Base-by-base conservation (phyloP, 2,113 vertebrate genomes). In the Lanius ludovicianus region DNA sequence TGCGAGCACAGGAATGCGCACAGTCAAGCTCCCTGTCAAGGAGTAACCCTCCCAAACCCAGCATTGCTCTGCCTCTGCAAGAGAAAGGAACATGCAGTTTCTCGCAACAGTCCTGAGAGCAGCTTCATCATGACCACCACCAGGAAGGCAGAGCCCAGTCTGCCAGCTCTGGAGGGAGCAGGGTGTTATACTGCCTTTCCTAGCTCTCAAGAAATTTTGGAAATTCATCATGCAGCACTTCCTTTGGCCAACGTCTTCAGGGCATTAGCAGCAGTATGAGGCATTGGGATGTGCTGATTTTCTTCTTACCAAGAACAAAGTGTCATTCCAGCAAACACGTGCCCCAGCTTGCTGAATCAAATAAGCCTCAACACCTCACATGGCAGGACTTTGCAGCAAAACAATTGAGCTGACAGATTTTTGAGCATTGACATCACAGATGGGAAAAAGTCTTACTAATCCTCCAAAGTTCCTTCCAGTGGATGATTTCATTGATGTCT, bases 401-500 rank as follows among this genome's bases (percentile, higher is more conserved):
- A 89, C 80, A 94, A 64, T 82, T 0, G 0, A 84, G 62, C 87
- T 68, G 49, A 74, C 65, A 95, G 91, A 94, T 91, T 95, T 92
- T 76, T 95, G 69, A 53, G 57, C 57, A 13, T 15, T 91, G 84
- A 95, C 86, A 95, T 93, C 94, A 95, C 83, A 91, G 77, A 92
- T 89, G 76, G 89, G 73, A 56, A 92, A 89, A 94, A 64, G 47
- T 87, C 87, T 95, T 76, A 59, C 42, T 91, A 82, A 94, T 83
- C 93, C 63, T 59, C 67, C 17, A 15, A 90, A 90, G 71, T 77
- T 90, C 68, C 42, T 92, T 95, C 71, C 95, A 93, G 85, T 70
- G 74, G 84, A 69, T 83, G 93, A 95, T 84, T 93, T 92, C 90
- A 92, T 15, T 52, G 33, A 86, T 57, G 60, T 30, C 53, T 71